These are phyloP conservation scores for Sminthurides aquaticus DNA, from an alignment of 2,888 invertebrate genomes.

Conservation along the genomic window DNA sequence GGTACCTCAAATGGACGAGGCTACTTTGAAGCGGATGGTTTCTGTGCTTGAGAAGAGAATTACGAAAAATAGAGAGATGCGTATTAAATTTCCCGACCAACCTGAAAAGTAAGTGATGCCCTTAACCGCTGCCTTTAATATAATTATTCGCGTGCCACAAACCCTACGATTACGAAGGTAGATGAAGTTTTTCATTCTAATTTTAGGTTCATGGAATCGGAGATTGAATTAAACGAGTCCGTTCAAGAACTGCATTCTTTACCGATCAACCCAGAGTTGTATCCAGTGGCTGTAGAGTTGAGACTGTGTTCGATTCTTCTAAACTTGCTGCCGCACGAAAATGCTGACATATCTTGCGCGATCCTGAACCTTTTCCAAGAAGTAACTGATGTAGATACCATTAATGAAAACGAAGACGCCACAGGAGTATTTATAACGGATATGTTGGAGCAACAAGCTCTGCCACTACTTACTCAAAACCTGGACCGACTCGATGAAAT, in stretches of 20 bases:
- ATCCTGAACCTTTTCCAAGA: constrained; percentile 69
- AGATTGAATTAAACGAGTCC: constrained; percentile 82
- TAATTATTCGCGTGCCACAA: neutral
- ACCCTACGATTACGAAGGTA: no score
- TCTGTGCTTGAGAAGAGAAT: constrained; percentile 90
- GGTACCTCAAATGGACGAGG: constrained; percentile 83
- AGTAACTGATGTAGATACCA: constrained; percentile 89
- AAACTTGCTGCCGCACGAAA: constrained; percentile 89
- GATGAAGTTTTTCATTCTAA: neutral
- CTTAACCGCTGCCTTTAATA: neutral
- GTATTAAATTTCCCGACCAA: constrained; percentile 94
- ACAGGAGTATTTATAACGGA: constrained; percentile 80
- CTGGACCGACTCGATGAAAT: constrained; percentile 85
- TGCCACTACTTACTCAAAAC: constrained; percentile 85
- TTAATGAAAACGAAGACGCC: constrained; percentile 88
- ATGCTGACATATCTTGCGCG: constrained; percentile 82
- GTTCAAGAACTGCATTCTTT: constrained; percentile 85
- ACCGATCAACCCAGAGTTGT: constrained; percentile 91
- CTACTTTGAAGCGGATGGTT: constrained; percentile 76
- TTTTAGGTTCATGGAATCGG: constrained; percentile 86
- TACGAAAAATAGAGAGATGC: constrained; percentile 90
- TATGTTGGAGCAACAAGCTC: constrained; percentile 79
- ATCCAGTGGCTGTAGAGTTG: constrained; percentile 80
- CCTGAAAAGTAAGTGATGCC: constrained; percentile 67
- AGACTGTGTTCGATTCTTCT: constrained; percentile 83